phyloP scores from a whole-genome alignment of 2,888 invertebrate genomes.

The Drosophila nigricruria region DNA sequence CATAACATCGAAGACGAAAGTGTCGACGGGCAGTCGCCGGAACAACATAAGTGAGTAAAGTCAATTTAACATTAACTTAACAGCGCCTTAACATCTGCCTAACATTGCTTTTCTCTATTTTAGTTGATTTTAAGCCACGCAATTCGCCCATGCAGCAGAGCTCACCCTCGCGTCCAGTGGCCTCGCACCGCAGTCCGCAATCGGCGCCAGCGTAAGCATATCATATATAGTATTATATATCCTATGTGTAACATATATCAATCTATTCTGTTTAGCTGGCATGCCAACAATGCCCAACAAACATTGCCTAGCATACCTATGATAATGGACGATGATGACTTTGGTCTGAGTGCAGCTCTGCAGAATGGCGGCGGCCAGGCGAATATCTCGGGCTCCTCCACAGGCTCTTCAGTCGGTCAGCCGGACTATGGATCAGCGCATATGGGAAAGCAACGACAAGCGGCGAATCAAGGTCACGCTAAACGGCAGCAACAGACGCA shows the following conservation, averaged over 20 bases:
- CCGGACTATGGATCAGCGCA: conserved; percentile 53
- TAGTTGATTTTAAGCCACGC: conserved; percentile 86
- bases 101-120: background rate
- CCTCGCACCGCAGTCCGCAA: conserved; percentile 84
- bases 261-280: conserved; percentile 86
- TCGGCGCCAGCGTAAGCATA: conserved; percentile 84
- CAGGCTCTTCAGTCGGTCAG: conserved; percentile 59
- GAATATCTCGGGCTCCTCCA: conserved; percentile 66
- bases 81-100: conserved; percentile 7
- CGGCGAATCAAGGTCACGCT: conserved; percentile 42
- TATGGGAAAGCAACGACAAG: conserved; percentile 58
- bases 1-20: conserved; percentile 87
- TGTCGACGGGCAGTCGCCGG: conserved; percentile 87
- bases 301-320: conserved; percentile 91
- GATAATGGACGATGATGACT: conserved; percentile 88
- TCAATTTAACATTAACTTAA: background rate
- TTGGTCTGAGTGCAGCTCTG: conserved; percentile 73
- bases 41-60: conserved; percentile 83
- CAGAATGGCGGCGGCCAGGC: conserved; percentile 61
- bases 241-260: conserved; percentile 25
- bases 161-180: conserved; percentile 86
- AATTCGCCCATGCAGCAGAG: conserved; percentile 88
- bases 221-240: background rate
- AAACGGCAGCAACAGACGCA: conserved; percentile 63
- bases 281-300: conserved; percentile 88